Percentiles rank a stretch among this genome's conserved stretches.
These are phyloP conservation scores for Phyllotis vaccarum DNA, from an alignment of 2,797 vertebrate species.

Conservation along the genomic window DNA sequence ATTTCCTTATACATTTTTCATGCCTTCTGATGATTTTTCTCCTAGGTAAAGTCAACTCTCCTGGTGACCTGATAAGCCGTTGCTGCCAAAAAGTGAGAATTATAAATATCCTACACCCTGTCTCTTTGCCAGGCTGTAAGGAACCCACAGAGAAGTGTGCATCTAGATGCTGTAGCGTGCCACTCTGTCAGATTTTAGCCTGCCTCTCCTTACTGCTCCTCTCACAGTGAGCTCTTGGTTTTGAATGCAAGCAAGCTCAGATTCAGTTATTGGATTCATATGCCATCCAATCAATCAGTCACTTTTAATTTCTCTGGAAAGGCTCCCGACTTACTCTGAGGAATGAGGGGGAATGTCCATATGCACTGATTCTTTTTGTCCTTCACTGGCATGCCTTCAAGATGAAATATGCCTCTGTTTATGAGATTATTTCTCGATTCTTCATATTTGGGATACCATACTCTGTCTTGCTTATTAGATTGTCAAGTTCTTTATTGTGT, in stretches of 20 bases:
- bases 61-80: not conserved
- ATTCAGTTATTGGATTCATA: not conserved
- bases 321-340: not conserved
- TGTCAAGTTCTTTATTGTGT: constrained; percentile 73
- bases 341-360: not conserved
- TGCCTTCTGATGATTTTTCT: constrained; percentile 28
- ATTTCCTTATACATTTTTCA: not conserved
- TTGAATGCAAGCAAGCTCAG: constrained; percentile 13
- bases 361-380: not conserved
- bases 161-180: not conserved
- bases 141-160: not conserved
- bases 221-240: not conserved
- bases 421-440: constrained; percentile 58
- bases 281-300: not conserved
- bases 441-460: constrained; percentile 57
- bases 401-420: constrained; percentile 61
- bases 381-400: constrained; percentile 17
- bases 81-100: not conserved
- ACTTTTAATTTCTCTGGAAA: constrained; percentile 23
- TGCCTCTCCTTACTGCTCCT: not conserved
- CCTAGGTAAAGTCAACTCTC: not conserved
- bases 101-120: not conserved
- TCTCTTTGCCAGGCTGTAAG: not conserved
- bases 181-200: not conserved
- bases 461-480: constrained; percentile 72